Percentiles rank a stretch among this genome's conserved stretches.
Conservation (phyloP, 2,113 vertebrate species). For the Cervus canadensis region DNA sequence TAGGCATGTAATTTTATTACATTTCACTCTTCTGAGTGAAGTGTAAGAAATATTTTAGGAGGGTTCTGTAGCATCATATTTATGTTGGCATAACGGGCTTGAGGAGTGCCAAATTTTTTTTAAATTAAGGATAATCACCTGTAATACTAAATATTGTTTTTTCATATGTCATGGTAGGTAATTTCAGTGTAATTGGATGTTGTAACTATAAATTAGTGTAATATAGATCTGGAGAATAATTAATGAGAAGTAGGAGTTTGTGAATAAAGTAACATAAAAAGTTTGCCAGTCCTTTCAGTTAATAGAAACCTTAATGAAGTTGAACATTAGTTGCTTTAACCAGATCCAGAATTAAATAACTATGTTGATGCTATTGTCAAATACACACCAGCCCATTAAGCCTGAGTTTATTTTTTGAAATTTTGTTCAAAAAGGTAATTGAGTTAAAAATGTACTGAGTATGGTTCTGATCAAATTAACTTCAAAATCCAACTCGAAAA, state of each 20-base stretch:
- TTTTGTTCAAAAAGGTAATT: constrained; percentile 51
- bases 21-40: not conserved
- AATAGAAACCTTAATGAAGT: constrained; percentile 74
- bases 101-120: not conserved
- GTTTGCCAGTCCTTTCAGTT: constrained; percentile 65
- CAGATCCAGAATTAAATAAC: constrained; percentile 70
- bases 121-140: constrained; percentile 1
- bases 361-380: constrained; percentile 61
- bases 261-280: constrained; percentile 56
- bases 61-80: not conserved
- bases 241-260: constrained; percentile 47
- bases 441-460: constrained; percentile 46
- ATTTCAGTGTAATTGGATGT: constrained; percentile 49
- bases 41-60: constrained; percentile 13
- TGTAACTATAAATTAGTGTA: constrained; percentile 47
- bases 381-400: constrained; percentile 69
- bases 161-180: not conserved
- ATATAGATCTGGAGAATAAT: constrained; percentile 60
- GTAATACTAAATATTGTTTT: constrained; percentile 32
- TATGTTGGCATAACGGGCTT: not conserved
- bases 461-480: constrained; percentile 64
- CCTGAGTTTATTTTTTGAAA: constrained; percentile 40
- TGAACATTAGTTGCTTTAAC: constrained; percentile 76
- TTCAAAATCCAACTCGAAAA: constrained; percentile 62
- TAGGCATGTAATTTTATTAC: constrained; percentile 26